Conservation (phyloP, 23 tunicate genomes). For the Oikopleura albicans region DNA sequence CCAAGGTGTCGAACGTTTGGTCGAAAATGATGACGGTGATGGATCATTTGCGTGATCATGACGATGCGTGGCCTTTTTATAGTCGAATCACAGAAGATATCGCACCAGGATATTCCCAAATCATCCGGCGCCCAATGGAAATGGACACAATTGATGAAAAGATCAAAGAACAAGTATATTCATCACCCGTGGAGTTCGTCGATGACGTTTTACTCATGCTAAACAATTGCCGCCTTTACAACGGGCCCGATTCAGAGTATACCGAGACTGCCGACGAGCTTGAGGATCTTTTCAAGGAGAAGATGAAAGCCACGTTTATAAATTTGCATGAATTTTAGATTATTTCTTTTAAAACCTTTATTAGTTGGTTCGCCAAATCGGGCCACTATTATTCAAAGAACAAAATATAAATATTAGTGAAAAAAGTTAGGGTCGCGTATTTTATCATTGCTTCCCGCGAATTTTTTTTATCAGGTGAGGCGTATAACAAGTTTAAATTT, state of each 20-base stretch:
- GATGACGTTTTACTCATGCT: slow-evolving; percentile 61
- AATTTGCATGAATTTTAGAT: too few relatives aligned
- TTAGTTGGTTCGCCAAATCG: too few relatives aligned
- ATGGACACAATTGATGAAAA: slow-evolving; percentile 53
- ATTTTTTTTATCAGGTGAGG: too few relatives aligned
- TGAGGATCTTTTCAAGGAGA: slow-evolving; percentile 35
- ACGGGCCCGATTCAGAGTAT: slow-evolving; percentile 84
- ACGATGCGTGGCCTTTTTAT: slow-evolving; percentile 84
- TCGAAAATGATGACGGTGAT: neutral
- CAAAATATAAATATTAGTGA: too few relatives aligned
- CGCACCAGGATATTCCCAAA: slow-evolving; percentile 61
- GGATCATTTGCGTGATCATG: slow-evolving; percentile 29
- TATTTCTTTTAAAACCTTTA: too few relatives aligned
- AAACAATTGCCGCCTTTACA: slow-evolving; percentile 73
- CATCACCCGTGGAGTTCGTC: slow-evolving; percentile 30
- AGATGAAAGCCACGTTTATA: neutral
- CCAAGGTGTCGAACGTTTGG: too few relatives aligned
- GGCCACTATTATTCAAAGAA: too few relatives aligned
- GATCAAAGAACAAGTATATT: slow-evolving; percentile 26
- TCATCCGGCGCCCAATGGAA: slow-evolving; percentile 84
- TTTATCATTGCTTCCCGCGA: too few relatives aligned
- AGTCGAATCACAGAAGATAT: slow-evolving; percentile 57
- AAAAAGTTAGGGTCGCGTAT: too few relatives aligned
- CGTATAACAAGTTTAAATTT: too few relatives aligned
- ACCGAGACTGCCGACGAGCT: slow-evolving; percentile 46